Percentiles rank a stretch among this genome's conserved stretches.
Conservation (phyloP, 2,888 invertebrate genomes). For the Thera britannica region DNA sequence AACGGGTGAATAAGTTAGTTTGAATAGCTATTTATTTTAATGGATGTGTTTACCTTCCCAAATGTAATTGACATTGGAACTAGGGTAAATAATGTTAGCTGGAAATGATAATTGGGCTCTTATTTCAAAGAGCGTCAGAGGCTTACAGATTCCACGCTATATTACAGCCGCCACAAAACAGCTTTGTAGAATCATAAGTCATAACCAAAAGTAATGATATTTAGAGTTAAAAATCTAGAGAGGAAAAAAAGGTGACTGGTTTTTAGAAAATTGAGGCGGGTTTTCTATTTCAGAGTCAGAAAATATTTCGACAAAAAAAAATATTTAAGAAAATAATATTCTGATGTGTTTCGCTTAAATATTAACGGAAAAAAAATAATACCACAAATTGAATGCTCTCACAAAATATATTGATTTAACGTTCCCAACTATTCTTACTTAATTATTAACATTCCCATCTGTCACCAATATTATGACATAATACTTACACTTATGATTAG, state of each 20-base stretch:
- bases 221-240: no score
- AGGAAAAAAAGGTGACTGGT: no score
- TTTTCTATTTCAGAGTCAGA: no score
- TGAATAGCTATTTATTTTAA: constrained; percentile 8
- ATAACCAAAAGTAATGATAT: no score
- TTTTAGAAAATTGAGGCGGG: no score
- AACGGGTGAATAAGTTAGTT: constrained; percentile 8
- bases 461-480: constrained; percentile 34
- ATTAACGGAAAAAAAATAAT: constrained; percentile 8
- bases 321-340: no score
- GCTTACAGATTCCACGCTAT: no score
- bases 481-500: constrained; percentile 9
- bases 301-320: no score
- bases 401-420: constrained; percentile 33
- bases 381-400: constrained; percentile 31
- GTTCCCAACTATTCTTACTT: constrained; percentile 13
- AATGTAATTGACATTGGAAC: constrained; percentile 4
- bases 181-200: no score
- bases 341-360: not conserved
- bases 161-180: no score
- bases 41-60: constrained; percentile 2
- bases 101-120: not conserved
- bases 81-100: not conserved
- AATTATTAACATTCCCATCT: constrained; percentile 25
- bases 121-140: not conserved